Percentiles rank a stretch among this genome's conserved stretches.
Evolutionary conservation across 2,797 vertebrate species (phyloP).

Genomic region (Acropternis orthonyx): DNA sequence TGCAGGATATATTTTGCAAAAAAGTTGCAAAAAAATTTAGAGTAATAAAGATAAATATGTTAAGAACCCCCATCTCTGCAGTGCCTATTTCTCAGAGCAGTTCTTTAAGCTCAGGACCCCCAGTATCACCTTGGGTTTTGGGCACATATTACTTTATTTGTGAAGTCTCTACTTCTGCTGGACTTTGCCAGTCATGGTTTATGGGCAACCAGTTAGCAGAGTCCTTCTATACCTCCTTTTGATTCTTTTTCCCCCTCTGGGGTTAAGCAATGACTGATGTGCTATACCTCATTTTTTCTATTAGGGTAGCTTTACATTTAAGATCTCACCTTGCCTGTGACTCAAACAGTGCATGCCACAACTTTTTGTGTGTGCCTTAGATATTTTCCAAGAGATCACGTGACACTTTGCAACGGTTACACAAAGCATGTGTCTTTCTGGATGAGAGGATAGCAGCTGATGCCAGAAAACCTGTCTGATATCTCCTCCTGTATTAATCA

Average conservation of each 20-base stretch:
- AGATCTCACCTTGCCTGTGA: background rate
- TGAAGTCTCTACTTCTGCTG: background rate
- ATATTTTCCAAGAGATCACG: background rate
- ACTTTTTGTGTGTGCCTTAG: background rate
- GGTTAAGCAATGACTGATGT: background rate
- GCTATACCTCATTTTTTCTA: background rate
- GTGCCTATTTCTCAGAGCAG: background rate
- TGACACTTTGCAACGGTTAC: background rate
- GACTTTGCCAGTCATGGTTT: background rate
- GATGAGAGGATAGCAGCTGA: background rate
- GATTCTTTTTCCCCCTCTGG: rapidly evolving
- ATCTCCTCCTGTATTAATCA: constrained; percentile 24
- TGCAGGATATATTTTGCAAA: background rate
- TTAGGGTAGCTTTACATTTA: background rate
- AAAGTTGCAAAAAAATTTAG: background rate
- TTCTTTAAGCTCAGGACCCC: background rate
- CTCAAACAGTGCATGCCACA: background rate
- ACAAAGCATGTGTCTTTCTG: background rate
- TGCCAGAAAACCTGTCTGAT: background rate
- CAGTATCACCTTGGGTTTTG: background rate
- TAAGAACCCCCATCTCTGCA: background rate
- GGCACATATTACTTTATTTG: background rate
- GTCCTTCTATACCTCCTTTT: background rate
- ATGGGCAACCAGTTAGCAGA: background rate
- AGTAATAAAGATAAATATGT: background rate